phyloP scores from a whole-genome alignment of 1,140 invertebrate genomes.

The Papilio glaucus region DNA sequence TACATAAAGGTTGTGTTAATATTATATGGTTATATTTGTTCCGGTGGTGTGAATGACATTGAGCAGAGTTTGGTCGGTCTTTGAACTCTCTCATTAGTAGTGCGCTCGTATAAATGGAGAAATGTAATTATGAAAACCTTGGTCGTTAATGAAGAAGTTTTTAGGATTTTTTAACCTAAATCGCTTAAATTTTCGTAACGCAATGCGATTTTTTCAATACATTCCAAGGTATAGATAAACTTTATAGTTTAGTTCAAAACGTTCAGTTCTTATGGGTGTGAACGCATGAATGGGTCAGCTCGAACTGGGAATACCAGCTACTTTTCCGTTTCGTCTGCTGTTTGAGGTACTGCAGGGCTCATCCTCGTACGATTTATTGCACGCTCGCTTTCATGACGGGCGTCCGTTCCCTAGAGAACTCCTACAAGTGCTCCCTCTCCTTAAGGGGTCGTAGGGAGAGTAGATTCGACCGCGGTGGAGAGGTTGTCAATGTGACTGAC shows the following conservation, averaged over 20 bases:
- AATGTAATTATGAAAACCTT: conserved; percentile 7
- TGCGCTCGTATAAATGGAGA: conserved; percentile 23
- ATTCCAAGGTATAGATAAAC: neutral
- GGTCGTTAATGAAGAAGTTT: neutral
- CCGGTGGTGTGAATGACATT: conserved; percentile 32
- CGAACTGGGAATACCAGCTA: too few species aligned
- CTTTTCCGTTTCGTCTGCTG: too few species aligned
- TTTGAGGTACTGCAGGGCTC: too few species aligned
- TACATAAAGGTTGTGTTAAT: conserved; percentile 15
- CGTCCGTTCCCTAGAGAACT: too few species aligned
- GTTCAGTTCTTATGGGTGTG: too few species aligned
- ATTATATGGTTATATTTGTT: conserved; percentile 27
- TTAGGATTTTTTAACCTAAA: neutral
- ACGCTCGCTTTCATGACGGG: too few species aligned
- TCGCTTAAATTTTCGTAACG: neutral
- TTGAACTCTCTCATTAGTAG: conserved; percentile 11
- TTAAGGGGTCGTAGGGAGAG: too few species aligned
- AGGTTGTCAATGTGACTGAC: too few species aligned
- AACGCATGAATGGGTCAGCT: too few species aligned
- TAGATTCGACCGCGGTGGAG: too few species aligned
- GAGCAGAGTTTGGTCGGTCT: conserved; percentile 20
- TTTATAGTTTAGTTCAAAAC: neutral
- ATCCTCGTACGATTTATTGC: too few species aligned
- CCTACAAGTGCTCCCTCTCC: too few species aligned
- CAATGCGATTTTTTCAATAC: neutral